Conservation (phyloP, 1,140 invertebrate genomes). For the Papilio dardanus region DNA sequence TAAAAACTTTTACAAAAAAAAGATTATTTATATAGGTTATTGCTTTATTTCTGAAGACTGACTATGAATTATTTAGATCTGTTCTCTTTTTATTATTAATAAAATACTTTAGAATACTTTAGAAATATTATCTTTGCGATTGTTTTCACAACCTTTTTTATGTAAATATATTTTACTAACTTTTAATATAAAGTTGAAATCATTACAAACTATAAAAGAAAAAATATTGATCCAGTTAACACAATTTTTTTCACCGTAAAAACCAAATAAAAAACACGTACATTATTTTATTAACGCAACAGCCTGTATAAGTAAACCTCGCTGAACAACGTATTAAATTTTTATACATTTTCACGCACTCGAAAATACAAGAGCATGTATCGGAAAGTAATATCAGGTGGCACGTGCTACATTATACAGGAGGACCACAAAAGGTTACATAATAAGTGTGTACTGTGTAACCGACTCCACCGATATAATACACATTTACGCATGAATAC, state of each 20-base stretch:
- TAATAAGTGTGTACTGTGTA: conserved; percentile 30
- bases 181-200: too few relatives aligned
- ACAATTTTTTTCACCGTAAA: too few relatives aligned
- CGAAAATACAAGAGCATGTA: conserved; percentile 17
- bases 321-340: background rate
- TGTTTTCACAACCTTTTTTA: too few relatives aligned
- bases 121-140: too few relatives aligned
- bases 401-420: conserved; percentile 17
- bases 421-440: conserved; percentile 27
- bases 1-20: background rate
- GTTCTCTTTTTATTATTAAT: too few relatives aligned
- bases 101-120: too few relatives aligned
- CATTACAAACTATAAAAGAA: too few relatives aligned
- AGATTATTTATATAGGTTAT: too few relatives aligned
- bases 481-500: conserved; percentile 30
- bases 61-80: too few relatives aligned
- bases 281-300: background rate
- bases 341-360: conserved; percentile 16
- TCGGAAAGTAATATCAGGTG: conserved; percentile 29
- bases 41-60: too few relatives aligned
- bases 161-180: too few relatives aligned
- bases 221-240: too few relatives aligned
- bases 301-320: conserved; percentile 1
- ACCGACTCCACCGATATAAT: conserved; percentile 27
- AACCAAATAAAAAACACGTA: background rate